Evolutionary conservation across 2,113 vertebrate genomes (phyloP), one percentile per base, ranked within the genome.

Genomic region (Miniopterus natalensis): DNA sequence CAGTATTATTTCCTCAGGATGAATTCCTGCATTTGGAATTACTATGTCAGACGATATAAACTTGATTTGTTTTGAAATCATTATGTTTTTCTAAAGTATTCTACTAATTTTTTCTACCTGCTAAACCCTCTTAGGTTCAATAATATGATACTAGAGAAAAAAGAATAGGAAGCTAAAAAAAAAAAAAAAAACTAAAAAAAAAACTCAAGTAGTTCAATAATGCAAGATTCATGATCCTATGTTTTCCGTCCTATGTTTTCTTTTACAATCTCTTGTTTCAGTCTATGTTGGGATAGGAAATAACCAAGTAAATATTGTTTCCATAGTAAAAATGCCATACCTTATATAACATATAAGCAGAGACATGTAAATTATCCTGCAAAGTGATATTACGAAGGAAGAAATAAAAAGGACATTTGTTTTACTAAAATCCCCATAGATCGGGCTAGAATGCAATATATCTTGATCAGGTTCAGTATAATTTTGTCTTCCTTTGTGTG

Each of bases 401-500:
- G 11, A 2, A 65, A 74, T 25, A 42, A 92, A 93, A 92, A 97
- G 55, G 73, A 73, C 75, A 20, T 70, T 95, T 96, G 91, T 71
- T 89, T 94, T 93, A 78, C 29, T 75, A 45, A 94, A 95, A 94
- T 66, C 25, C 84, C 49, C 42, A 70, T 29, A 77, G 31, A 92
- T 8, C 83, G 84, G 31, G 8, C 92, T 97, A 68, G 96, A 93
- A 92, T 85, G 74, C 90, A 96, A 49, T 94, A 57, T 47, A 47
- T 85, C 47, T 90, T 88, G 61, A 66, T 61, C 71, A 49, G 90
- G 63, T 96, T 96, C 87, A 20, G 57, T 88, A 0, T 88, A 85
- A 91, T 81, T 90, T 51, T 84, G 53, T 86, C 92, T 68, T 97
- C 65, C 45, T 97, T 71, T 96, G 90, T 90, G 70, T 81, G 36